phyloP scores from a whole-genome alignment of 2,113 vertebrate species.

The Mormyrus lacerda region DNA sequence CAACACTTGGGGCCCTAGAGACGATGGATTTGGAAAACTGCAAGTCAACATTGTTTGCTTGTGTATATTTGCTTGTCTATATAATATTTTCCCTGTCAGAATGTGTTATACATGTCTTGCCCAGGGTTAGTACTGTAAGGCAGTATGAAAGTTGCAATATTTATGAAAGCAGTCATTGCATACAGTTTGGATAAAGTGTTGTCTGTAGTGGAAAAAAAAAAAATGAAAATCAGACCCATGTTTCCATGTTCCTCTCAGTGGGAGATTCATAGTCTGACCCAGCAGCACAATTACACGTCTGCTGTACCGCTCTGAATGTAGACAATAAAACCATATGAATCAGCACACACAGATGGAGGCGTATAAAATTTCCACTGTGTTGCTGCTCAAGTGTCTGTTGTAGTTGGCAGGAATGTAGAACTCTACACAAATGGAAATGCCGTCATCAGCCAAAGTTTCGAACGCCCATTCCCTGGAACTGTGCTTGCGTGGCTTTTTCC shows the following conservation, averaged over 20 bases:
- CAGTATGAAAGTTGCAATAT: background rate
- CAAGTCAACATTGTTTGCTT: background rate
- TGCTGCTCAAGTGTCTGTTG: conserved; percentile 47
- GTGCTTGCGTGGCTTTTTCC: background rate
- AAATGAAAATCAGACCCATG: background rate
- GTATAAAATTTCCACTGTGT: conserved; percentile 40
- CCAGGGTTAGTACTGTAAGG: background rate
- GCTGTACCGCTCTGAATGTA: conserved; percentile 8
- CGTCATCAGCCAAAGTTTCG: conserved; percentile 47
- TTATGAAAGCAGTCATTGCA: background rate
- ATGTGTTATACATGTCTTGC: background rate
- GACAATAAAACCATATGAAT: conserved; percentile 10
- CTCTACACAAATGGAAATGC: conserved; percentile 47
- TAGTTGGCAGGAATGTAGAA: conserved; percentile 50
- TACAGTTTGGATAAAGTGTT: background rate
- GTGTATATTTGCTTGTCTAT: background rate
- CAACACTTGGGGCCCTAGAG: background rate
- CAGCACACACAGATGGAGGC: conserved; percentile 34
- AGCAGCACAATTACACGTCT: background rate
- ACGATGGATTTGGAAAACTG: background rate
- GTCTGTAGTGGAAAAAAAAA: background rate
- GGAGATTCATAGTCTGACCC: conserved; percentile 13
- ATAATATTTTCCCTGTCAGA: background rate
- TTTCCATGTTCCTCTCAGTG: conserved; percentile 12
- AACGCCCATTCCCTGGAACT: conserved; percentile 22